phyloP scores from a whole-genome alignment of 1,140 invertebrate genomes.

The Dendroctonus valens region DNA sequence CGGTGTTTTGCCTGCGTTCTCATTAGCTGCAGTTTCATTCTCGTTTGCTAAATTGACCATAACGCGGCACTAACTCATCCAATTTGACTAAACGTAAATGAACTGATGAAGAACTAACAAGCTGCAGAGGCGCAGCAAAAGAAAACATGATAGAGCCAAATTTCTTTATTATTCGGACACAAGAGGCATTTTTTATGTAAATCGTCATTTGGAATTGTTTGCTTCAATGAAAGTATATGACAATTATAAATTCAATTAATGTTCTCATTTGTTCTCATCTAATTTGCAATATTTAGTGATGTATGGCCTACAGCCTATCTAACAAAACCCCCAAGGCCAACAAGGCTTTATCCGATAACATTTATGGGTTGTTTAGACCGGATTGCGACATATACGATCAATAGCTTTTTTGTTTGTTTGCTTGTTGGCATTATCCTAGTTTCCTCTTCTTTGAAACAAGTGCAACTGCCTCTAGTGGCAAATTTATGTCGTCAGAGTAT shows the following conservation, averaged over 20 bases:
- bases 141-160: not conserved
- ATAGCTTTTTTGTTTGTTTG: slow-evolving; percentile 15
- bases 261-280: too few relatives aligned
- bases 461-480: slow-evolving; percentile 24
- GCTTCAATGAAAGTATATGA: too few relatives aligned
- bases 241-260: too few relatives aligned
- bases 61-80: slow-evolving; percentile 14
- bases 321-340: slow-evolving; percentile 14
- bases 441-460: slow-evolving; percentile 24
- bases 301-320: slow-evolving; percentile 9
- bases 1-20: not conserved
- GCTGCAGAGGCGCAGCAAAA: slow-evolving; percentile 5
- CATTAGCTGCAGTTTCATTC: not conserved
- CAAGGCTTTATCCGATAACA: slow-evolving; percentile 25
- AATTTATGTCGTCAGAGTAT: slow-evolving; percentile 23
- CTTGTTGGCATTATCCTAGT: slow-evolving; percentile 21
- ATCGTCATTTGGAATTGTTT: too few relatives aligned
- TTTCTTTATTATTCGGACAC: too few relatives aligned
- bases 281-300: not conserved
- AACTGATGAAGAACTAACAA: slow-evolving; percentile 22
- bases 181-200: too few relatives aligned
- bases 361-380: slow-evolving; percentile 30
- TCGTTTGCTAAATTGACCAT: slow-evolving; percentile 1
- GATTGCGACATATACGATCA: slow-evolving; percentile 22
- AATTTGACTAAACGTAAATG: slow-evolving; percentile 11